These are phyloP conservation scores for Artibeus lituratus DNA, from an alignment of 2,797 vertebrate genomes.

Conservation along the genomic window DNA sequence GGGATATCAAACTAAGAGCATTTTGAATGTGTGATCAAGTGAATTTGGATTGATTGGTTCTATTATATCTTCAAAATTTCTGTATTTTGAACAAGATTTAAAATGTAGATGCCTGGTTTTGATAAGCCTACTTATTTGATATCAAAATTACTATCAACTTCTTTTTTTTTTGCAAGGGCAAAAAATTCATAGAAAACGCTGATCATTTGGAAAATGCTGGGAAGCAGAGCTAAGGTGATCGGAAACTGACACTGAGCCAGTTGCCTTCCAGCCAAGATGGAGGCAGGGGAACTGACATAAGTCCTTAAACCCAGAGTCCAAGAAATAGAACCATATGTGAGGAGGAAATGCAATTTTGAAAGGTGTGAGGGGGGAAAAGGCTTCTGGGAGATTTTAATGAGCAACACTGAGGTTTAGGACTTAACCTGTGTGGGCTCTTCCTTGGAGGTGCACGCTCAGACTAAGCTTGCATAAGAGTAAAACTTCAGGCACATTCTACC, in stretches of 20 bases:
- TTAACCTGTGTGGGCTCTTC: background rate
- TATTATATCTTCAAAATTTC: background rate
- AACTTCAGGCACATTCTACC: background rate
- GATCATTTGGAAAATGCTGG: background rate
- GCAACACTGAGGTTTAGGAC: background rate
- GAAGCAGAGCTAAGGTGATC: background rate
- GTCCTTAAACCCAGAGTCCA: background rate
- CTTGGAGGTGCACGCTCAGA: background rate
- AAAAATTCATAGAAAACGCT: background rate
- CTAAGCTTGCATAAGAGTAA: background rate
- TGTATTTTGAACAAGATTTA: background rate
- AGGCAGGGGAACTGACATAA: background rate
- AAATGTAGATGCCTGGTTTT: background rate
- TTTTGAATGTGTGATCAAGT: conserved; percentile 48
- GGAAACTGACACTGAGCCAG: background rate
- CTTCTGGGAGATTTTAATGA: background rate
- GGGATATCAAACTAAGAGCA: conserved; percentile 1
- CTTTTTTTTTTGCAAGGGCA: background rate
- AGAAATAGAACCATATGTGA: background rate
- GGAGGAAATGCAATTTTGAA: background rate
- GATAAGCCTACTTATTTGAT: background rate
- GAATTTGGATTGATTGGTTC: background rate
- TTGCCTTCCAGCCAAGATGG: background rate
- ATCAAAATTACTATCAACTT: background rate
- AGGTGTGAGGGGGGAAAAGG: background rate